Evolutionary conservation across 2,888 invertebrate species (phyloP).

Genomic region (Cheiracanthium punctorium): DNA sequence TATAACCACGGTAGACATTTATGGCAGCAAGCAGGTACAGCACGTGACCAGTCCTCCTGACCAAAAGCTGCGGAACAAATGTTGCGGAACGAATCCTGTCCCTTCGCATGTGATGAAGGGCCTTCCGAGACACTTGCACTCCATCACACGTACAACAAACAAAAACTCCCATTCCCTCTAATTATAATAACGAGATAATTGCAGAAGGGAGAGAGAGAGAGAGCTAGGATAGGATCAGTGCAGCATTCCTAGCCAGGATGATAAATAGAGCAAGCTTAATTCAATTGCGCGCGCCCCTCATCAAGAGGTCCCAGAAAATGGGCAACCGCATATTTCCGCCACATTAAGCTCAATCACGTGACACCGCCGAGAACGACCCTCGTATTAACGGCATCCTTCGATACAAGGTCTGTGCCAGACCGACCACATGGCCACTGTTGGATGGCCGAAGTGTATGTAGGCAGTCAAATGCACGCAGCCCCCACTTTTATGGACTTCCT

Average conservation of each 20-base stretch:
- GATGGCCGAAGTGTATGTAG: slow-evolving; percentile 60
- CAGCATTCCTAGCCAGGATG: slow-evolving; percentile 58
- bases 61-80: background rate
- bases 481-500: slow-evolving; percentile 26
- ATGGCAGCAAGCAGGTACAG: background rate
- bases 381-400: slow-evolving; percentile 64
- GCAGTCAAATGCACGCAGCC: background rate
- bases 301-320: slow-evolving; percentile 33
- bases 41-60: background rate
- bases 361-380: slow-evolving; percentile 50
- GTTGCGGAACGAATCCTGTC: slow-evolving; percentile 1
- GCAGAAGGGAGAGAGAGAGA: background rate
- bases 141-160: slow-evolving; percentile 23
- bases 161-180: slow-evolving; percentile 37
- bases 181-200: slow-evolving; percentile 69
- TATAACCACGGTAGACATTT: background rate
- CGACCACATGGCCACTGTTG: slow-evolving; percentile 46
- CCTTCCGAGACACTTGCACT: background rate
- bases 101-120: background rate
- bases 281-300: slow-evolving; percentile 63
- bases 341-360: slow-evolving; percentile 69
- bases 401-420: slow-evolving; percentile 22
- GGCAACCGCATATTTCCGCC: slow-evolving; percentile 67
- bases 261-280: slow-evolving; percentile 67
- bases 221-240: background rate